Evolutionary conservation across 2,113 vertebrate species (phyloP).

Genomic region (Capra hircus): DNA sequence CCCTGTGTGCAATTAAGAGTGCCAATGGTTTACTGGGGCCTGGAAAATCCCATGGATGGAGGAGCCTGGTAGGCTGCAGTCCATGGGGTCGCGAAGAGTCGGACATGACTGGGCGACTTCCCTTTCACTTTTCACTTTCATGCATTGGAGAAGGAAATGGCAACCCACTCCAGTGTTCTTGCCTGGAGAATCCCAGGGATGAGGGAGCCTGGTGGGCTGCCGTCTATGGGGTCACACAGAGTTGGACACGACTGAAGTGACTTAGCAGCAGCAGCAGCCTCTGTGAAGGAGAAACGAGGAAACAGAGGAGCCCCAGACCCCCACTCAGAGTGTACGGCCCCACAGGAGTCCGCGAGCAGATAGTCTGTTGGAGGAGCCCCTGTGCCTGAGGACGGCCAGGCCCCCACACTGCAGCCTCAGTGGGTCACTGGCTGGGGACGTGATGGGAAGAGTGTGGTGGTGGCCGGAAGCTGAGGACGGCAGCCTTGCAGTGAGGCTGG

Average conservation of each 20-base stretch:
- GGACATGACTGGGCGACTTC: too few species aligned
- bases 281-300: not conserved
- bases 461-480: not conserved
- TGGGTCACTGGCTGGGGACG: not conserved
- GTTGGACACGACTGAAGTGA: fast-evolving
- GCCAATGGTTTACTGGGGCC: not conserved
- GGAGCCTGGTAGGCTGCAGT: too few species aligned
- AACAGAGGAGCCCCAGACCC: not conserved
- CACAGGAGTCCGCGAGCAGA: not conserved
- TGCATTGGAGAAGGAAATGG: too few species aligned
- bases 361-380: not conserved
- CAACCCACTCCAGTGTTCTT: too few species aligned
- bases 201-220: too few species aligned
- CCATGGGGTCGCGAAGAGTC: too few species aligned
- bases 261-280: not conserved
- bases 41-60: too few species aligned
- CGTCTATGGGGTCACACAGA: too few species aligned
- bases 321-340: not conserved
- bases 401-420: not conserved
- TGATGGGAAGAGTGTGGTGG: not conserved
- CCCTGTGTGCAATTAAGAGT: not conserved
- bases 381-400: fast-evolving
- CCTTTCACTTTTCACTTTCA: too few species aligned
- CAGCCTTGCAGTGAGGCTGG: not conserved
- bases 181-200: too few species aligned